Conservation (phyloP, 2,888 invertebrate genomes). For the Creontiades dilutus region DNA sequence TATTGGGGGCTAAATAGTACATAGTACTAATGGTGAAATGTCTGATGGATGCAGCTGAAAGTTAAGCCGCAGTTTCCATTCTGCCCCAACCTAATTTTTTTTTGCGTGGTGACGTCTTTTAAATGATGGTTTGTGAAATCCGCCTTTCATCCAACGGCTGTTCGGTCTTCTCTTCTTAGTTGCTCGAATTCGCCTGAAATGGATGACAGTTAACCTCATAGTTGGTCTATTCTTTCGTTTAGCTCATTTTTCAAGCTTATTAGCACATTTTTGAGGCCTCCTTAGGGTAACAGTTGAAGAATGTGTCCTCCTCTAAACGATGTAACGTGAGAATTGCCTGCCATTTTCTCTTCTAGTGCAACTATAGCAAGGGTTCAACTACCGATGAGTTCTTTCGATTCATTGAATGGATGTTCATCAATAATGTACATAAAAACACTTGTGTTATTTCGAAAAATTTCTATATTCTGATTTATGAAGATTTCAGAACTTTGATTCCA, state of each 20-base stretch:
- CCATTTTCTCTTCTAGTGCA: not conserved
- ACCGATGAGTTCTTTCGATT: too few species aligned
- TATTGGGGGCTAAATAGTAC: too few species aligned
- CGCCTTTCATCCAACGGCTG: not conserved
- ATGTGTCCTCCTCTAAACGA: not conserved
- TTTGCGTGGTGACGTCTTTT: not conserved
- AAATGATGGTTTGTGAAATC: not conserved
- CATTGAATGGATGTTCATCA: too few species aligned
- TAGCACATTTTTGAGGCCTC: not conserved
- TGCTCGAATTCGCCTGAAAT: not conserved
- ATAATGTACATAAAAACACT: too few species aligned
- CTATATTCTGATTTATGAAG: too few species aligned
- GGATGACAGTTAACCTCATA: not conserved
- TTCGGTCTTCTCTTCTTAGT: not conserved
- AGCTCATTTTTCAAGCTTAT: not conserved
- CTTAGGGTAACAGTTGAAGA: not conserved
- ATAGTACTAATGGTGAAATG: too few species aligned
- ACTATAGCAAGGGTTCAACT: too few species aligned
- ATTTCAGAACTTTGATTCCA: too few species aligned
- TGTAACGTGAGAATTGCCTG: not conserved
- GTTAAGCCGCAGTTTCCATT: not conserved
- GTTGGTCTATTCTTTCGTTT: not conserved
- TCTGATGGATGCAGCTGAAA: too few species aligned
- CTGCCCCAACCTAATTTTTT: not conserved
- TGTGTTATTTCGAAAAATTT: too few species aligned